Base-by-base conservation (phyloP, 2,797 vertebrate genomes). In the Chelonia mydas region DNA sequence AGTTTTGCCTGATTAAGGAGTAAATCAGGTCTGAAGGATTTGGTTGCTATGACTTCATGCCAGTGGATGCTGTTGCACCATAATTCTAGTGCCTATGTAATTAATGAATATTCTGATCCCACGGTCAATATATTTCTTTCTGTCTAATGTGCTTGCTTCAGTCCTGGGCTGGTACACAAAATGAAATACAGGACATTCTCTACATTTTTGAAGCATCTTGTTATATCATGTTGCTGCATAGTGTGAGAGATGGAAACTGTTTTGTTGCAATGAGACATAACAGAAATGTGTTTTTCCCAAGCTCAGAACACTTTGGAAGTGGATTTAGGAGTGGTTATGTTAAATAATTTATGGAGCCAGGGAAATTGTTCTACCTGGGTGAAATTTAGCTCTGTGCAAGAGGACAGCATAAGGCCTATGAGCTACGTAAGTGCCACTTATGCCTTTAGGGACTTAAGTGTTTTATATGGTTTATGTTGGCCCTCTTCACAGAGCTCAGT, bases 361-460 rank as follows among this genome's bases (percentile, higher is more conserved):
- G 1, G 21, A 87, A 16, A 7, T 47, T 31, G 49, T 49, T 23
- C 1, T 21, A 59, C 77, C 83, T 83, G 59, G 2, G 33, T 83
- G 21, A 65, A 93, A 92, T 88, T 12, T 92, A 72, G 78, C 4
- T 7, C 25, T 84, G 2, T 82, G 3, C 12, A 11, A 12, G 51
- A n/a, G 27, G 5, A 21, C 31, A n/a, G 54, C 76, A 59, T 11
- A 86, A 93, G 5, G 15, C 1, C 11, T 55, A 3, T 0, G 0
- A 2, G 81, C 65, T 80, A 47, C 65, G 5, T 8, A 57, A 37
- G 65, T 11, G 47, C 23, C 16, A 5, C 3, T 2, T 3, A 74
- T n/a, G 6, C n/a, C 37, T 50, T 1, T 76, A 5, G 27, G 27
- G 9, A 65, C 1, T 31, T 49, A 19, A 47, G 6, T 76, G 59